Conservation (phyloP, 1,140 invertebrate genomes). For the Coptotermes formosanus region DNA sequence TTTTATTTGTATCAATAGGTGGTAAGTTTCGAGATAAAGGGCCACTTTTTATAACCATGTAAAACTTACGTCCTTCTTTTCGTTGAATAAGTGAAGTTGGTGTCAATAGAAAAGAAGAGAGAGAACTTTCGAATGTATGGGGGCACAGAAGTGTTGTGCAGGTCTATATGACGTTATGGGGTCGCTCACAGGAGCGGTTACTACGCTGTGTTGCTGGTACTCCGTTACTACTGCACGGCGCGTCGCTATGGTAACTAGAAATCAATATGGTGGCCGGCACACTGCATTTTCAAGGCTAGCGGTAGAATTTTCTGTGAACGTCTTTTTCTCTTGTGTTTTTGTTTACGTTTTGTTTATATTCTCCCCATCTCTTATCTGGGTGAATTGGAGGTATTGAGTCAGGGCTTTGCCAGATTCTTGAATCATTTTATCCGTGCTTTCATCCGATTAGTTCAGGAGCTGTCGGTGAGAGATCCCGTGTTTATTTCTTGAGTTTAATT, state of each 20-base stretch:
- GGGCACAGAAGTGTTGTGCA: neutral
- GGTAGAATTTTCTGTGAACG: neutral
- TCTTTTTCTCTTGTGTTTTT: neutral
- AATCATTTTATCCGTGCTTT: too few species aligned
- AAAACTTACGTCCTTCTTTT: neutral
- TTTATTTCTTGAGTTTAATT: too few species aligned
- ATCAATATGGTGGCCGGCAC: constrained; percentile 8
- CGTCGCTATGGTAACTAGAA: constrained; percentile 6
- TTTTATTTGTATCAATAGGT: neutral
- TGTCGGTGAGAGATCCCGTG: too few species aligned
- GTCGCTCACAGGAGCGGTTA: neutral
- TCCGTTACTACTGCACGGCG: constrained; percentile 12
- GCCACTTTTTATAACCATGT: too few species aligned
- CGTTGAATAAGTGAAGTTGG: neutral
- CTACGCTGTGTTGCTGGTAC: neutral
- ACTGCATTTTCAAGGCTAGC: neutral
- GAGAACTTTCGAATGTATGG: neutral
- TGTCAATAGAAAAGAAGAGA: neutral
- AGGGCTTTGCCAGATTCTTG: neutral
- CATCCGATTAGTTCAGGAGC: too few species aligned
- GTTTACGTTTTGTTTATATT: neutral
- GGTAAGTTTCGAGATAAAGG: neutral
- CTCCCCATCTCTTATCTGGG: neutral
- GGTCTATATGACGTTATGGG: neutral
- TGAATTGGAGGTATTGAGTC: neutral